Conservation (phyloP, 2,888 invertebrate species). For the Trichopoda pennipes region DNA sequence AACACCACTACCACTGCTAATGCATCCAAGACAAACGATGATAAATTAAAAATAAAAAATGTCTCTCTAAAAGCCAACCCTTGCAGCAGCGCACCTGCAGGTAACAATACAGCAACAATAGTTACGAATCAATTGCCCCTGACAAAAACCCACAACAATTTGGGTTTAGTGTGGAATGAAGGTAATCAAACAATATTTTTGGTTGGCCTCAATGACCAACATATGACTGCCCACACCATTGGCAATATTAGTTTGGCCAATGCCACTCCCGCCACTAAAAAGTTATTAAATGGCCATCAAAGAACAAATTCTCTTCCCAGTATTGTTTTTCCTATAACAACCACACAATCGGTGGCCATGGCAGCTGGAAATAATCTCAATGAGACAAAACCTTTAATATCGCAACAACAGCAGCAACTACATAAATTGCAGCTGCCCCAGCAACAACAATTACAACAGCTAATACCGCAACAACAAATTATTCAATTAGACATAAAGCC, state of each 20-base stretch:
- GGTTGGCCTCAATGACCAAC: conserved; percentile 82
- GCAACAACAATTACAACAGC: conserved; percentile 76
- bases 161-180: conserved; percentile 86
- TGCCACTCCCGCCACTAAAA: conserved; percentile 75
- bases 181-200: conserved; percentile 83
- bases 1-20: conserved; percentile 67
- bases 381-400: conserved; percentile 71
- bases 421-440: conserved; percentile 73
- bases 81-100: neutral
- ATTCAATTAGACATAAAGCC: conserved; percentile 81
- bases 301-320: conserved; percentile 84
- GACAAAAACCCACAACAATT: conserved; percentile 82
- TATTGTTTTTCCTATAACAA: conserved; percentile 82
- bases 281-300: conserved; percentile 82
- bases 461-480: conserved; percentile 73
- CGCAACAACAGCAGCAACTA: conserved; percentile 78
- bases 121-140: conserved; percentile 71
- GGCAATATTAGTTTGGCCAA: conserved; percentile 78
- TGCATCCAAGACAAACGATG: conserved; percentile 41
- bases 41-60: conserved; percentile 72
- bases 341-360: conserved; percentile 45
- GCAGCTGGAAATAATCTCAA: conserved; percentile 28
- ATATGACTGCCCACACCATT: conserved; percentile 78
- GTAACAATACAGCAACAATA: conserved; percentile 65
- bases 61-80: conserved; percentile 72